phyloP scores from a whole-genome alignment of 2,888 invertebrate species.

The Noctua pronuba region DNA sequence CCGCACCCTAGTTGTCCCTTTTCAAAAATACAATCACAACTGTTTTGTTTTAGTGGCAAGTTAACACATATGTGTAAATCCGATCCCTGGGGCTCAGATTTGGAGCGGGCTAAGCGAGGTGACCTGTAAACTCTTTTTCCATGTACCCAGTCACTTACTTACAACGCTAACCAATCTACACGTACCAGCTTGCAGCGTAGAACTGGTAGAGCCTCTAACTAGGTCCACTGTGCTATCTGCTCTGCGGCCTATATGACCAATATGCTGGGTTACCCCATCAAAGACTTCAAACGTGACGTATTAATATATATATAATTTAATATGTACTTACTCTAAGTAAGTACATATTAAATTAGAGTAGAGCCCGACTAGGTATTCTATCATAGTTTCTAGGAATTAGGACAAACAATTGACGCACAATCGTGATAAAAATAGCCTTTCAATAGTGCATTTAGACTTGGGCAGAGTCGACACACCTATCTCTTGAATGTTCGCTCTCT shows the following conservation, averaged over 20 bases:
- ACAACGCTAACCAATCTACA: neutral
- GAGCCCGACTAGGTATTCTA: neutral
- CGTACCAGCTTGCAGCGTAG: neutral
- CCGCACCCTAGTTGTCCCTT: neutral
- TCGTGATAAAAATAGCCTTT: constrained; percentile 17
- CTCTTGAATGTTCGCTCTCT: constrained; percentile 15
- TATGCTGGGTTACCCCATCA: neutral
- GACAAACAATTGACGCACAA: constrained; percentile 37
- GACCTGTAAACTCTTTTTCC: neutral
- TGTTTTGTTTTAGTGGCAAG: neutral
- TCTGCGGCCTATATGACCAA: neutral
- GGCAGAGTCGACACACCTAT: constrained; percentile 30
- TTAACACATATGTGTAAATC: neutral
- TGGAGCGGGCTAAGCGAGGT: neutral
- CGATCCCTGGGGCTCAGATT: neutral
- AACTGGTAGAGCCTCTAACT: neutral
- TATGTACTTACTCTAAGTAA: too few relatives aligned
- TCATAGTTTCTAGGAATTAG: constrained; percentile 6
- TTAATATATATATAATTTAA: neutral
- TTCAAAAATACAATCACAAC: neutral
- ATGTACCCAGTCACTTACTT: neutral
- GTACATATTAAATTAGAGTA: too few relatives aligned
- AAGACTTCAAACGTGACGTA: neutral
- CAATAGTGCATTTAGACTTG: constrained; percentile 20
- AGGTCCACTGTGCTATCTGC: neutral